Evolutionary conservation across 2,888 invertebrate genomes (phyloP), one percentile per base, ranked within the genome.

Genomic region (Apamea sordens): DNA sequence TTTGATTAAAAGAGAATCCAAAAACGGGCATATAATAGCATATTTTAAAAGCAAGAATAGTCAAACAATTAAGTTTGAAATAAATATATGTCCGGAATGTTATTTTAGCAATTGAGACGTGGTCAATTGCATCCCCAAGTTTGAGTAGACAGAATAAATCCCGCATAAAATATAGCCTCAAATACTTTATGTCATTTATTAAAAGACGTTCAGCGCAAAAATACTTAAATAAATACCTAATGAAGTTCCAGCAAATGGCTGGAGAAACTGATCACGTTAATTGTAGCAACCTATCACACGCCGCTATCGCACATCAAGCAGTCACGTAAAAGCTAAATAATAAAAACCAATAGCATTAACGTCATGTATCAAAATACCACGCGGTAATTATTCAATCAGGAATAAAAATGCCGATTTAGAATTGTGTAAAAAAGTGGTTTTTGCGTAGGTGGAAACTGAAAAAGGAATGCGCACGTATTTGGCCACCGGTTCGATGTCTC

Each of bases 371-470:
- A 68, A 85, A 86, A 74, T 72, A 79, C n/a, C 79, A 76, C 69
- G 24, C 32, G 15, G 67, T 77, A 77, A 79, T 77, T 74, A 77
- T 64, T 67, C 63, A 78, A 80, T 74, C 78, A 79, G 15, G 59
- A 82, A 84, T 77, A 76, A 79, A 73, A 69, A 82, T 70, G 32
- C 69, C 64, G 15, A 76, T 73, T 83, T 79, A 78, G 70, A 72
- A 80, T 63, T 74, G 24, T 78, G 73, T 65, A 76, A 90, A 89
- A 89, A 92, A 90, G 89, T 90, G 83, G 90, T 91, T 91, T 88
- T 90, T 90, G 92, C 93, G 95, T 95, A 92, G 94, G 94, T 90
- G 88, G 92, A 88, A 85, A 91, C 91, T 90, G 90, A 90, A 93
- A 92, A 93, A 91, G 92, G 93, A 92, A 93, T 92, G 89, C 90